phyloP scores from a whole-genome alignment of 2,797 vertebrate genomes.

The Pangasius macronema region DNA sequence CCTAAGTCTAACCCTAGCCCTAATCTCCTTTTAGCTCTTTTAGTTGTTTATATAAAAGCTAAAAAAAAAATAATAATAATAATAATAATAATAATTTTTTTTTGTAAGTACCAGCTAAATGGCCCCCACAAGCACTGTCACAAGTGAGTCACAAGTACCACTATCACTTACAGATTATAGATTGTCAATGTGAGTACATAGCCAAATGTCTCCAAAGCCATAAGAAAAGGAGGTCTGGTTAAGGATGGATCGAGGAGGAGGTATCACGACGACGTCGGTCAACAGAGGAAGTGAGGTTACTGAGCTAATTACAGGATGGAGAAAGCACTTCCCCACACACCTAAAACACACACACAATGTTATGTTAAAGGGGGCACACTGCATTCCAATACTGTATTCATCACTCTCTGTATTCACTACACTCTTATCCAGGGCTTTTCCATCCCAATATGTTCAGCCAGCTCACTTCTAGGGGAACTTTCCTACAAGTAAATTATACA shows the following conservation, averaged over 20 bases:
- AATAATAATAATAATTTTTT: no score
- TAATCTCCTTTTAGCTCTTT: background rate
- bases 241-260: no score
- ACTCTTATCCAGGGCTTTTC: background rate
- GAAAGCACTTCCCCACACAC: conserved; percentile 98
- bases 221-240: background rate
- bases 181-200: background rate
- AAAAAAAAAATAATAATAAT: background rate
- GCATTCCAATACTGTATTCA: background rate
- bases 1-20: no score
- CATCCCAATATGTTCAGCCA: background rate
- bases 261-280: no score
- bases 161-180: background rate
- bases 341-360: conserved; percentile 65
- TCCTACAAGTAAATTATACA: background rate
- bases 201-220: background rate
- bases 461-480: background rate
- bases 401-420: background rate
- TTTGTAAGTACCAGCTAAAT: background rate
- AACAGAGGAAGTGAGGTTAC: no score
- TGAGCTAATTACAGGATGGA: no score
- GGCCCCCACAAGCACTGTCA: background rate
- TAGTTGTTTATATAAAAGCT: background rate
- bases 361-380: background rate
- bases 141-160: background rate